Evolutionary conservation across 1,140 invertebrate genomes (phyloP), one percentile per base, ranked within the genome.

Genomic region (Lordiphosa clarofinis): DNA sequence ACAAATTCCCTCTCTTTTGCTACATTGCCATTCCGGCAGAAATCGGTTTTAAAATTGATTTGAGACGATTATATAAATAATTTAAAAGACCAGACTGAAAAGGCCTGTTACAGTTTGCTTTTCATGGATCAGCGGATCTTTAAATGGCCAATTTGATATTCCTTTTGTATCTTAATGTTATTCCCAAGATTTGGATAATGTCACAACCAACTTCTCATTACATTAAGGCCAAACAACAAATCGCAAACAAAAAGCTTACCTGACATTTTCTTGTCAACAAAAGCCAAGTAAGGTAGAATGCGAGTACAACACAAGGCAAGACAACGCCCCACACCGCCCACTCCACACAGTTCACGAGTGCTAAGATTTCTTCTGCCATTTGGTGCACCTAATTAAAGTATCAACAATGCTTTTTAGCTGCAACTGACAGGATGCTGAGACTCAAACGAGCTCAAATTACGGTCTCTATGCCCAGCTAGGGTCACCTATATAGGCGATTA

Each of bases 311-410:
- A 13, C 21, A 28, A 39, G n/a, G 4, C 35, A 36, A 48, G 46
- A n/a, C 12, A 52, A 5, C 44, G 6, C 6, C n/a, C 28, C 13
- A n/a, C 5, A 39, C 10, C 44, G 6, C 6, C n/a, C 28, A 39
- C 38, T 15, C 35, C 35, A 31, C 19, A 43, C 28, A 46, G 50
- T 55, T 11, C 60, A 75, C 58, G 69, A 61, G 71, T 81, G 67
- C 64, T 61, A 56, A 68, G 67, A 75, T 44, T 75, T 56, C 69
- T 40, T 38, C 47, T 55, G 71, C 19, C 74, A 60, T 82, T 28
- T 28, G 82, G 65, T 81, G 76, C 53, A 57, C 56, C 67, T 81
- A 81, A 75, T 81, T 81, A 75, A 75, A 82, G 64, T 60, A 72
- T 68, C 69, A 76, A 82, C 72, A 82, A 64, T 57, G 61, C 33